Percentiles rank a stretch among this genome's conserved stretches.
Evolutionary conservation across 2,888 invertebrate species (phyloP).

Genomic region (Parnassius glacialis): DNA sequence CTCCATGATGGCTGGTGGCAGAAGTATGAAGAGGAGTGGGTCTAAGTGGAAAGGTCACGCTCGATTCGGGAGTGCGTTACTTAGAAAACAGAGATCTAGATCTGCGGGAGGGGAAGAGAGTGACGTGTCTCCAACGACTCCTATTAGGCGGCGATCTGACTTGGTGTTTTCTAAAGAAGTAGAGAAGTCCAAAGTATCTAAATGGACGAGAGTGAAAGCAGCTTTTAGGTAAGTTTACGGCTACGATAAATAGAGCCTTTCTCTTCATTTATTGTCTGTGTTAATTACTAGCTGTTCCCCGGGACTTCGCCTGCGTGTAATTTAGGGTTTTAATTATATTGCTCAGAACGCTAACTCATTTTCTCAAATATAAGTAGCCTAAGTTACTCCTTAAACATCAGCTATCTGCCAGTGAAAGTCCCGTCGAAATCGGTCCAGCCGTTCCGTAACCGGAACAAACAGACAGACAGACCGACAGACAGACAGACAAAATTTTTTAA

Average conservation of each 20-base stretch:
- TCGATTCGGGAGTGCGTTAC: constrained; percentile 72
- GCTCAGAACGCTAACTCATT: too few relatives aligned
- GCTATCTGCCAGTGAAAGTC: too few relatives aligned
- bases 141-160: constrained; percentile 64
- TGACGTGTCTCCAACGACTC: constrained; percentile 60
- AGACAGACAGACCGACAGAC: too few relatives aligned
- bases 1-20: constrained; percentile 81
- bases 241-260: background rate
- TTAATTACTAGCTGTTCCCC: too few relatives aligned
- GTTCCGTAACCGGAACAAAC: too few relatives aligned
- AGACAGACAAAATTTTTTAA: too few relatives aligned
- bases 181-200: constrained; percentile 85
- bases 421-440: too few relatives aligned
- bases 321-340: too few relatives aligned
- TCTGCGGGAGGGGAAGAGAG: constrained; percentile 85
- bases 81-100: constrained; percentile 83
- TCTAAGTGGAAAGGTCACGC: constrained; percentile 75
- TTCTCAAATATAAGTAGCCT: too few relatives aligned
- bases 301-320: too few relatives aligned
- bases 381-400: too few relatives aligned
- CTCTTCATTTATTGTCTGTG: too few relatives aligned
- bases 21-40: constrained; percentile 72
- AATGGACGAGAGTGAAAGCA: constrained; percentile 94
- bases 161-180: constrained; percentile 67
- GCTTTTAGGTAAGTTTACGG: constrained; percentile 86